These are phyloP conservation scores for Conchocele bisecta DNA, from an alignment of 2,888 invertebrate genomes.

Conservation along the genomic window DNA sequence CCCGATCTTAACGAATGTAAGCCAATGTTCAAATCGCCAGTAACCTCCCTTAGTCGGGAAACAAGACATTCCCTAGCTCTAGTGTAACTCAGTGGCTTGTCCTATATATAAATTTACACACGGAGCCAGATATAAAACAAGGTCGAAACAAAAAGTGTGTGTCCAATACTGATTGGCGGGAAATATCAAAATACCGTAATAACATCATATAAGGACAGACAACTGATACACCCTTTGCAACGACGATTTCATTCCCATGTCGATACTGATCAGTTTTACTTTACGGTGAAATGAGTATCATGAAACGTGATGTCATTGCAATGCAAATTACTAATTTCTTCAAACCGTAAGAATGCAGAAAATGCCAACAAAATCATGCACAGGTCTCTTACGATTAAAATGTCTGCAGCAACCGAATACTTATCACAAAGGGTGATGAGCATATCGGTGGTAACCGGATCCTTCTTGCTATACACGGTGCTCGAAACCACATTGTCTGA, in stretches of 20 bases:
- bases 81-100: constrained; percentile 53
- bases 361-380: constrained; percentile 41
- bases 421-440: constrained; percentile 23
- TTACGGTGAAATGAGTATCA: constrained; percentile 31
- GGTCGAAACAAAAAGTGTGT: constrained; percentile 43
- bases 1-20: constrained; percentile 48
- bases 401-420: constrained; percentile 6
- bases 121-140: constrained; percentile 24
- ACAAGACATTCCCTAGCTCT: constrained; percentile 38
- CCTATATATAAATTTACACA: constrained; percentile 36
- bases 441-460: constrained; percentile 33
- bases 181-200: constrained; percentile 24
- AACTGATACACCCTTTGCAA: constrained; percentile 40
- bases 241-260: constrained; percentile 29
- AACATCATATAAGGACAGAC: constrained; percentile 53
- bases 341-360: constrained; percentile 27
- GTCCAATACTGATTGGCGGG: not conserved
- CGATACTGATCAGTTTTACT: constrained; percentile 58
- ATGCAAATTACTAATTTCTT: constrained; percentile 22
- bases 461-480: constrained; percentile 31
- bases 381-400: constrained; percentile 35
- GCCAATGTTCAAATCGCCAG: constrained; percentile 32
- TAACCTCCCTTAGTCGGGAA: constrained; percentile 18
- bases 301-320: constrained; percentile 33
- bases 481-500: constrained; percentile 23